A percentile compares a stretch with the other conserved stretches of the same genome.
Evolutionary conservation across 2,888 invertebrate species (phyloP).

Genomic region (Pyrgus malvae): DNA sequence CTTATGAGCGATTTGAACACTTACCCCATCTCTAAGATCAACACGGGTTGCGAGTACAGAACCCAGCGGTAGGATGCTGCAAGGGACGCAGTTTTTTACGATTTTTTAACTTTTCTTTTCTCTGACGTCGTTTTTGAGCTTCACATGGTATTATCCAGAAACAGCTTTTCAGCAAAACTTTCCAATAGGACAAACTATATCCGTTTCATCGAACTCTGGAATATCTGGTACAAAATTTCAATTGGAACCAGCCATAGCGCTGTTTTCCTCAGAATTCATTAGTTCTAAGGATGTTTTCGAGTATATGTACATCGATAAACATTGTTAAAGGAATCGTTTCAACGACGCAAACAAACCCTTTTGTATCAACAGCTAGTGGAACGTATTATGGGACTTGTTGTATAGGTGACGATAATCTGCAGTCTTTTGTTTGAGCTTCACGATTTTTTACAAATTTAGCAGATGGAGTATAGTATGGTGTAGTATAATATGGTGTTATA

Average conservation of each 20-base stretch:
- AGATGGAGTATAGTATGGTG: no score
- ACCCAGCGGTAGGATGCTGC: no score
- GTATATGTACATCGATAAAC: conserved; percentile 26
- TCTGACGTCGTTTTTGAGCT: neutral
- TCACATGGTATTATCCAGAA: no score
- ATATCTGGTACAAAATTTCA: conserved; percentile 8
- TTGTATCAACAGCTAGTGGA: conserved; percentile 37
- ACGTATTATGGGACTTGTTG: conserved; percentile 7
- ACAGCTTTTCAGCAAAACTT: neutral
- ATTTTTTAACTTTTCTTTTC: neutral
- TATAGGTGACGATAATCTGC: neutral
- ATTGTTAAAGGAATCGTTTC: conserved; percentile 34
- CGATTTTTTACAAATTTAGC: no score
- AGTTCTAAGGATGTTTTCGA: conserved; percentile 11
- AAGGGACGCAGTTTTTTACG: no score
- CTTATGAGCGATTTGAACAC: no score
- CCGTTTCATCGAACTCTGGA: neutral
- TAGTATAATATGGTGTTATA: no score
- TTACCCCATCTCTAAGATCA: no score
- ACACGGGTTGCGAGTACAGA: no score
- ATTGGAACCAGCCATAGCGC: conserved; percentile 6
- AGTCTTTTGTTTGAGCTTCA: no score
- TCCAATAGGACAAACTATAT: neutral
- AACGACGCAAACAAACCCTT: conserved; percentile 36
- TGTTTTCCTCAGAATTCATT: conserved; percentile 26